These are phyloP conservation scores for Prosopocoilus inquinatus DNA, from an alignment of 2,888 invertebrate genomes.

Conservation along the genomic window DNA sequence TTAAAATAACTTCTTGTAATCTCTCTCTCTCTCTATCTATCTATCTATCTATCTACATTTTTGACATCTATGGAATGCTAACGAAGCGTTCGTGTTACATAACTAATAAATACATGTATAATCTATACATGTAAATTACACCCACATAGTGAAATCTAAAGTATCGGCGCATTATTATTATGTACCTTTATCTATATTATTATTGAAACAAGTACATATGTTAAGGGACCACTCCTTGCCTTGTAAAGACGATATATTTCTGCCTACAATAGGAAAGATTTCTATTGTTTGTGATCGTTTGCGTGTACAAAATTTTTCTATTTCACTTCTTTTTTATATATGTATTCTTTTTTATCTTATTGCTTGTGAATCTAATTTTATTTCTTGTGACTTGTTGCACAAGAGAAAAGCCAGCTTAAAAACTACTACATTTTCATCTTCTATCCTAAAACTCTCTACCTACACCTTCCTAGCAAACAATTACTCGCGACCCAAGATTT, in stretches of 20 bases:
- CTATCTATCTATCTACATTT: too few species aligned
- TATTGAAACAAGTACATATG: constrained; percentile 48
- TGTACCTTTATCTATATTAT: constrained; percentile 48
- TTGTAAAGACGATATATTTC: constrained; percentile 45
- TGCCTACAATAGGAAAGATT: constrained; percentile 39
- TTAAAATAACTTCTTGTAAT: too few species aligned
- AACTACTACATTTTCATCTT: not conserved
- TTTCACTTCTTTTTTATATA: constrained; percentile 9
- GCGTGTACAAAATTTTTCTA: constrained; percentile 23
- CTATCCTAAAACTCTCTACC: constrained; percentile 17
- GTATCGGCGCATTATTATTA: constrained; percentile 47
- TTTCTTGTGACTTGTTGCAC: too few species aligned
- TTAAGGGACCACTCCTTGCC: constrained; percentile 43
- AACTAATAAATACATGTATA: constrained; percentile 25
- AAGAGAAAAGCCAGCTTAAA: too few species aligned
- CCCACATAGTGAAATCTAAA: constrained; percentile 42
- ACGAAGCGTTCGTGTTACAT: constrained; percentile 15
- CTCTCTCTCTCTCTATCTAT: too few species aligned
- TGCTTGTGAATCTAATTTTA: too few species aligned
- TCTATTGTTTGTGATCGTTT: constrained; percentile 33
- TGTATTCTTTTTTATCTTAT: too few species aligned
- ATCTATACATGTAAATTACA: constrained; percentile 44
- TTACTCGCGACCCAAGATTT: too few species aligned
- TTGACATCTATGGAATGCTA: not conserved
- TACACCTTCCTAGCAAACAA: too few species aligned